Percentiles rank a stretch among this genome's conserved stretches.
phyloP scores from a whole-genome alignment of 2,113 vertebrate genomes.

The Callorhinus ursinus region DNA sequence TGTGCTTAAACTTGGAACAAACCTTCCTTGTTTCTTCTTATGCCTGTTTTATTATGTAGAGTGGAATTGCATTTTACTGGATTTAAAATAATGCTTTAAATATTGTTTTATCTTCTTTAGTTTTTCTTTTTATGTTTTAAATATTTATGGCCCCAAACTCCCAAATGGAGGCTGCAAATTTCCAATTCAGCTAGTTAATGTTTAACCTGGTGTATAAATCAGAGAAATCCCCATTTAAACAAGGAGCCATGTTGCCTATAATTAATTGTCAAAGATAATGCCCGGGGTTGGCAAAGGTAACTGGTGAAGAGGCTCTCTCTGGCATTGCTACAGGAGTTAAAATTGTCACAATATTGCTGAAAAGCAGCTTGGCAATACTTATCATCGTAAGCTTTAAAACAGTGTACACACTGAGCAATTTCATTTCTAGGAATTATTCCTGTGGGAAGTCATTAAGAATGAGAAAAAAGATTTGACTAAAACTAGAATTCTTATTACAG shows the following conservation, averaged over 20 bases:
- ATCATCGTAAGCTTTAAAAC: neutral
- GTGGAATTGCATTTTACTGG: conserved; percentile 39
- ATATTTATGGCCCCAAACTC: neutral
- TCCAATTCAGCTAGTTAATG: conserved; percentile 2
- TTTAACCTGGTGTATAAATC: neutral
- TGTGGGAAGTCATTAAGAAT: conserved; percentile 30
- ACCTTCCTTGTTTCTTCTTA: conserved; percentile 38
- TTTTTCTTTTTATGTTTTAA: conserved; percentile 60
- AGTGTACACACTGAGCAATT: neutral
- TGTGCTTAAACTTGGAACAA: conserved; percentile 59
- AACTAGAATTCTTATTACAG: neutral
- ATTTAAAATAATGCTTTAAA: conserved; percentile 39
- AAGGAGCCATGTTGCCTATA: neutral
- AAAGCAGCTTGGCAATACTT: neutral
- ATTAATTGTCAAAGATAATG: neutral
- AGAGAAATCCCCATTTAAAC: conserved; percentile 37
- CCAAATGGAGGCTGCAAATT: neutral
- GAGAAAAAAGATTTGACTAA: conserved; percentile 24
- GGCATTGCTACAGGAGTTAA: neutral
- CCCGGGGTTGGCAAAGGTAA: neutral
- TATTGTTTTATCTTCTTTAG: conserved; percentile 13
- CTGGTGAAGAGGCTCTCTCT: neutral
- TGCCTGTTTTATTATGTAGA: neutral
- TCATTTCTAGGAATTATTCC: conserved; percentile 9
- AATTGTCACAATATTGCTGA: neutral